A percentile compares a stretch with the other conserved stretches of the same genome.
These are phyloP conservation scores for Chrysolina oricalcia DNA, from an alignment of 2,888 invertebrate species.

Conservation along the genomic window DNA sequence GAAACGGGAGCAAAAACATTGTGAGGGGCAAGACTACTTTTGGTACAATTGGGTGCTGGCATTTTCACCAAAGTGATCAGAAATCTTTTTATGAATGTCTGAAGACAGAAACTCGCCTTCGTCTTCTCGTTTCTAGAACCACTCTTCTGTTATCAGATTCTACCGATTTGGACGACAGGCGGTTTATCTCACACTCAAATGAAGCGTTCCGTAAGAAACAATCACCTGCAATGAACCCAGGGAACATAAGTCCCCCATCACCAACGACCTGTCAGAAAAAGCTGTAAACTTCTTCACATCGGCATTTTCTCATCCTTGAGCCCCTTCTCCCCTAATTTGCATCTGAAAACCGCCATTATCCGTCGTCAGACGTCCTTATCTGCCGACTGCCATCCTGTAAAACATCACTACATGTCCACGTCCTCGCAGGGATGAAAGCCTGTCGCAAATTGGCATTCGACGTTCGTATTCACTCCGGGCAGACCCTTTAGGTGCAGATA, in stretches of 20 bases:
- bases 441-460: conserved; percentile 52
- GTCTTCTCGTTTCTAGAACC: too few species aligned
- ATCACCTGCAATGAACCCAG: too few species aligned
- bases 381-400: conserved; percentile 8
- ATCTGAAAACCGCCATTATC: conserved; percentile 38
- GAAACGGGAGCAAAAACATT: too few species aligned
- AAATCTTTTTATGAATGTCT: too few species aligned
- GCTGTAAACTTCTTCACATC: not conserved
- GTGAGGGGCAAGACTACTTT: too few species aligned
- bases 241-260: not conserved
- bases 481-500: conserved; percentile 45
- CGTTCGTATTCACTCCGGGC: conserved; percentile 42
- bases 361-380: conserved; percentile 35
- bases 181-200: too few species aligned
- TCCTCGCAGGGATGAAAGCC: conserved; percentile 34
- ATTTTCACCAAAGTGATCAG: too few species aligned
- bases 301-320: not conserved
- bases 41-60: too few species aligned
- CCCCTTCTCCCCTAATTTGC: conserved; percentile 35
- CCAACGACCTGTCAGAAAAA: not conserved
- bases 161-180: too few species aligned
- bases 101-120: too few species aligned
- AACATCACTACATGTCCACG: not conserved
- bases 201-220: too few species aligned
- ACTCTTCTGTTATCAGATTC: too few species aligned